Evolutionary conservation across 2,797 vertebrate genomes (phyloP), one percentile per base, ranked within the genome.

Genomic region (Aldrovandia affinis): DNA sequence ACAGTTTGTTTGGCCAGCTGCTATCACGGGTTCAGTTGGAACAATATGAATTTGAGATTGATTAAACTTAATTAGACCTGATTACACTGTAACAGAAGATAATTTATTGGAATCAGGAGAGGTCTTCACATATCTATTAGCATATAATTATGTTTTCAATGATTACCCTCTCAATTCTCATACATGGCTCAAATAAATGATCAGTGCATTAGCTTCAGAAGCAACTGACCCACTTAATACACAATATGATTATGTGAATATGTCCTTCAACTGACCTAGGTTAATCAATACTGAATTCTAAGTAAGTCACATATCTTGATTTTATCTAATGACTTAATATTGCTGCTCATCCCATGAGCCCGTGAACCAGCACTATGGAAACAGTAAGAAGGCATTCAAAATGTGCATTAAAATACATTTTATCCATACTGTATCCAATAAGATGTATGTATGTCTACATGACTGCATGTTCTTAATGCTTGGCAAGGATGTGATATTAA

Each of bases 101-200:
- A 65, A 52, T 85, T 82, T 82, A 61, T 55, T 55, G 22, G 55
- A 65, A 82, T 82, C 54, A 63, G n/a, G n/a, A 54, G 73, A 70
- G 73, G 47, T 79, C 84, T 68, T 8, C 57, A 59, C 57, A 59
- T 81, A 68, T 44, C 33, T 85, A 42, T 73, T 44, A 77, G 39
- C 54, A 75, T 70, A 61, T 85, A 61, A 81, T 50, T 85, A 61
- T 47, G 12, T 36, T 63, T 78, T 82, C 68, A 82, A 75, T 57
- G 3, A 57, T 65, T 55, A 81, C 20, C 22, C 15, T 83, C 61
- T 79, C 20, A 20, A 52, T 82, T 44, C 28, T 78, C 50, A 81
- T 57, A 61, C 61, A 65, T 63, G 18, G 78, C 59, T 50, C 78
- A 83, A 52, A 77, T 42, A 81, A 63, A 82, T 52, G 47, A 54